These are phyloP conservation scores for Hermodice carunculata DNA, from an alignment of 2,888 invertebrate species.

Conservation along the genomic window DNA sequence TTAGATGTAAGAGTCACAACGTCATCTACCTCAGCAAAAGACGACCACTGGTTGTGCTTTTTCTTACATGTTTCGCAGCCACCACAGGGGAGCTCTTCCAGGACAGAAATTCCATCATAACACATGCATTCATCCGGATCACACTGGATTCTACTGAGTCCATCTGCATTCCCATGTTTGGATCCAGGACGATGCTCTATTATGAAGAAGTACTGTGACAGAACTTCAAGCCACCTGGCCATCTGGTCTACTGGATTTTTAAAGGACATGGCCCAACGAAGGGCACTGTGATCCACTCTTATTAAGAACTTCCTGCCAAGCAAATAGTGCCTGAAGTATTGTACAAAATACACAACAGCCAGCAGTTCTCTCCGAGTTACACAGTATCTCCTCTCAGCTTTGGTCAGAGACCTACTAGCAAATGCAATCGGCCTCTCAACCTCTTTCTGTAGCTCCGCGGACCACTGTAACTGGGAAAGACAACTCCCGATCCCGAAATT, in stretches of 20 bases:
- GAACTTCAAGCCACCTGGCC: slow-evolving; percentile 14
- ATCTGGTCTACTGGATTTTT: slow-evolving; percentile 28
- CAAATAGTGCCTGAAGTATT: slow-evolving; percentile 44
- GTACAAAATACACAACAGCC: slow-evolving; percentile 36
- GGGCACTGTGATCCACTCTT: slow-evolving; percentile 44
- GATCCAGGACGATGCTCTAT: slow-evolving; percentile 1
- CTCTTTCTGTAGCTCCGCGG: slow-evolving; percentile 8
- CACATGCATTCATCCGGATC: too few relatives aligned
- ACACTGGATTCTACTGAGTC: not conserved
- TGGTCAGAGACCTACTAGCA: slow-evolving; percentile 34
- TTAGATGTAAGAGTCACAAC: too few relatives aligned
- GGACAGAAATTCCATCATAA: too few relatives aligned
- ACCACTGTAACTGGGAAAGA: slow-evolving; percentile 33
- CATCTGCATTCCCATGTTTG: slow-evolving; percentile 15
- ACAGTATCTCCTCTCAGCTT: slow-evolving; percentile 30
- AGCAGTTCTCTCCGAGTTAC: slow-evolving; percentile 30
- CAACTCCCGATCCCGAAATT: slow-evolving; percentile 26
- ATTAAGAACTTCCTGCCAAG: slow-evolving; percentile 36
- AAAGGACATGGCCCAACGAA: slow-evolving; percentile 35
- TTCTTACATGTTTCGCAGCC: too few relatives aligned
- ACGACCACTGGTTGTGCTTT: too few relatives aligned
- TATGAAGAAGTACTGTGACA: slow-evolving; percentile 3
- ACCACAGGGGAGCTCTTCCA: too few relatives aligned
- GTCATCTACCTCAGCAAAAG: too few relatives aligned
- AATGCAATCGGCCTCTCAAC: slow-evolving; percentile 28